A percentile compares a stretch with the other conserved stretches of the same genome.
Evolutionary conservation across 2,797 vertebrate species (phyloP).

Genomic region (Selene dorsalis): DNA sequence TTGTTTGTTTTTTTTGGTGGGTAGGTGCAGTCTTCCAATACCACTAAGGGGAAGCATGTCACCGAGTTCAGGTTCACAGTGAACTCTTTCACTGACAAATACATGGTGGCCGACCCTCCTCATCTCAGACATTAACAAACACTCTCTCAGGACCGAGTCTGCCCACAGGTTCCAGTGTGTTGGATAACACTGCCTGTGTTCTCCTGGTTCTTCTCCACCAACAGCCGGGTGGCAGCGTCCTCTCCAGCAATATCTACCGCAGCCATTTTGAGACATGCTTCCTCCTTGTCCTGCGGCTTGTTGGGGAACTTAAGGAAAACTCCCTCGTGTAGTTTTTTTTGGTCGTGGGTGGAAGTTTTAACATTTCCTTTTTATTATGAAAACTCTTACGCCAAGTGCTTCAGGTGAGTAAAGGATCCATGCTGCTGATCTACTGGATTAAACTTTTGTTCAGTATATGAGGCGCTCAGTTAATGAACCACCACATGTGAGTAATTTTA

Average conservation of each 20-base stretch:
- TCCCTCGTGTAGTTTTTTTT: constrained; percentile 42
- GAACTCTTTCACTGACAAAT: constrained; percentile 19
- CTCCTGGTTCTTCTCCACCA: constrained; percentile 44
- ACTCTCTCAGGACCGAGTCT: constrained; percentile 32
- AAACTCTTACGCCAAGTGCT: neutral
- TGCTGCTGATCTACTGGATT: neutral
- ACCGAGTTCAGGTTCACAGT: constrained; percentile 19
- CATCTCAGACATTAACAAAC: constrained; percentile 62
- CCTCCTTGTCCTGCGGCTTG: constrained; percentile 68
- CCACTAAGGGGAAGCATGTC: neutral
- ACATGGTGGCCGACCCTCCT: constrained; percentile 23
- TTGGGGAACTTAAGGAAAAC: constrained; percentile 55
- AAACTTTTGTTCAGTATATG: constrained; percentile 1
- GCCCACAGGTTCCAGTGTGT: constrained; percentile 50
- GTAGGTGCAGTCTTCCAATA: constrained; percentile 2
- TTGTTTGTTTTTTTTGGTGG: neutral
- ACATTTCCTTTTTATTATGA: constrained; percentile 28
- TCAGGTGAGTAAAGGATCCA: constrained; percentile 24
- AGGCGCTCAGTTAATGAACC: neutral
- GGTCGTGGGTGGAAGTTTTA: constrained; percentile 36
- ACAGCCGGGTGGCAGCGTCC: constrained; percentile 72
- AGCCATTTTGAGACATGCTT: constrained; percentile 73
- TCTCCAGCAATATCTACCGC: constrained; percentile 65
- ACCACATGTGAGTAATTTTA: neutral
- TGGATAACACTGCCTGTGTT: constrained; percentile 20